phyloP scores from a whole-genome alignment of 2,888 invertebrate species.

The Flabesymbios commensalis region DNA sequence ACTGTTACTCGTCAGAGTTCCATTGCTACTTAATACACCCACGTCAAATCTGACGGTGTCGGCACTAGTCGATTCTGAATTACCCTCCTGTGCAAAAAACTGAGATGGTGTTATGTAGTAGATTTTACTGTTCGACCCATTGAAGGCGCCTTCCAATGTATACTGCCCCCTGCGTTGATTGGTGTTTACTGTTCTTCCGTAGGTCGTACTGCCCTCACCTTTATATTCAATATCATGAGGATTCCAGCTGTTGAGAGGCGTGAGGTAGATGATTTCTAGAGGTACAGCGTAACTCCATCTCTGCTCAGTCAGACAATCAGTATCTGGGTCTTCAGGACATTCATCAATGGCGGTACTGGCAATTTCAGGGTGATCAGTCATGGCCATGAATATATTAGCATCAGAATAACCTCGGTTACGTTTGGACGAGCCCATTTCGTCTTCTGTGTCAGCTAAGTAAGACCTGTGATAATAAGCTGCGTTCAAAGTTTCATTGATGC shows the following conservation, averaged over 20 bases:
- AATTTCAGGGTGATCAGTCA: conserved; percentile 40
- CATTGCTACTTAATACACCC: too few relatives aligned
- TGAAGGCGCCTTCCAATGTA: too few relatives aligned
- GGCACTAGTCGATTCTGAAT: too few relatives aligned
- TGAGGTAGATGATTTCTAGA: conserved; percentile 47
- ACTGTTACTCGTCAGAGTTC: too few relatives aligned
- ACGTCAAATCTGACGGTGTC: too few relatives aligned
- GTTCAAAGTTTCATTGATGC: too few relatives aligned
- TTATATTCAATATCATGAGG: conserved; percentile 40
- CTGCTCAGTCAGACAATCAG: conserved; percentile 9
- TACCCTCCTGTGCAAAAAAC: too few relatives aligned
- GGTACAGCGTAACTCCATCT: conserved; percentile 47
- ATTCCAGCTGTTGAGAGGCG: conserved; percentile 48
- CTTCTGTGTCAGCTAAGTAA: conserved; percentile 1
- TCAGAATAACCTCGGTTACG: conserved; percentile 21
- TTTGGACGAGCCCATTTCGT: conserved; percentile 8
- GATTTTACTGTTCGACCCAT: too few relatives aligned
- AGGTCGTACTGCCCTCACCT: too few relatives aligned
- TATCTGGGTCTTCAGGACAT: not conserved
- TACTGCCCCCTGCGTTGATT: too few relatives aligned
- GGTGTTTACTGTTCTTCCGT: too few relatives aligned
- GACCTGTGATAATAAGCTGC: conserved; percentile 20
- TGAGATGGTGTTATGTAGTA: too few relatives aligned
- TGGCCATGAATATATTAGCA: conserved; percentile 36
- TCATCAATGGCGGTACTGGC: conserved; percentile 28